Base-by-base conservation (phyloP, 1,140 invertebrate species). In the Ganaspis sp. region DNA sequence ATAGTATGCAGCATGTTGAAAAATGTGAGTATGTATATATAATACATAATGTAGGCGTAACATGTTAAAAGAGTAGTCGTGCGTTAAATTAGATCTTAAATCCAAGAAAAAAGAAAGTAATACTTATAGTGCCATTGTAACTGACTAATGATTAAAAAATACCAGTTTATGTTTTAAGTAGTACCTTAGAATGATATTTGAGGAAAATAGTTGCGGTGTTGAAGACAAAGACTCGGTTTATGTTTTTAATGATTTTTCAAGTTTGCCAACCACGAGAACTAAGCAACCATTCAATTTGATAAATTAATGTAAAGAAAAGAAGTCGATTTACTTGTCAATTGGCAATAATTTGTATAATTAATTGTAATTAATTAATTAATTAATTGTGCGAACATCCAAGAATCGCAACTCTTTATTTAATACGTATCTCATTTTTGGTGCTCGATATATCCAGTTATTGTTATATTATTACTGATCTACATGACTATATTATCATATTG, bases 101-200 rank as follows among this genome's bases (percentile, higher is more conserved):
- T 81, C 78, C 74, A 79, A 81, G 80, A 83, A 87, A 81, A 77
- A 81, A 83, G 79, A 83, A 86, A 87, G 84, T 86, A 85, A 86
- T 85, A 87, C 85, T 84, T 87, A 90, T 86, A 90, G 89, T 91
- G 89, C 90, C 90, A 91, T 91, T 87, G 84, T 91, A 89, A 87
- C 83, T 84, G 82, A 87, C 80, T 88, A 89, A 86, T 81, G 71
- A 86, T 87, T 83, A 88, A 89, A 79, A 77, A 80, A 74, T 81
- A 80, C 79, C 78, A 80, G 72, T 72, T 78, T 81, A 77, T 78
- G 80, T 81, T 82, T 74, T 81, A 78, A 83, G 82, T 81, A 83
- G 76, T 78, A 76, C 74, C 75, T 75, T 83, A 83, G 74, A 73
- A 58, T n/a, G 69, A 74, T 78, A 83, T 80, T 82, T 76, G 81